These are phyloP conservation scores for Tetrao urogallus DNA, from an alignment of 2,113 vertebrate genomes.

Conservation along the genomic window DNA sequence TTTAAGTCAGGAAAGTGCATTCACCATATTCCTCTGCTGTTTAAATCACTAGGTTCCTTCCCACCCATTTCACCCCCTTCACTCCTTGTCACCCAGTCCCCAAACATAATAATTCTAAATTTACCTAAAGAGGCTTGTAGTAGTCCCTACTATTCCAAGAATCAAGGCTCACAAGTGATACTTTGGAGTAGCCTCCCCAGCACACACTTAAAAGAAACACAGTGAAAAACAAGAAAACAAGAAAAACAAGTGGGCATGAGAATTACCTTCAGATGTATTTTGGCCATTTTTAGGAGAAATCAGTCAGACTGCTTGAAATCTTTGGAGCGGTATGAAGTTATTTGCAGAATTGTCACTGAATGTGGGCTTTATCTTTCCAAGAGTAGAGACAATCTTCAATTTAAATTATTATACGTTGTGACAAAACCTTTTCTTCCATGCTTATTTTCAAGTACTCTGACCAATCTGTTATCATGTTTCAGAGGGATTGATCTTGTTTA, in stretches of 20 bases:
- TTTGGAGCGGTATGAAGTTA: neutral
- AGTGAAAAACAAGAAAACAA: neutral
- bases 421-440: neutral
- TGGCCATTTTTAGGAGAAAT: neutral
- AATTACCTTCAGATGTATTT: neutral
- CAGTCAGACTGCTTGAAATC: neutral
- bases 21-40: neutral
- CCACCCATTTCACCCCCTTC: neutral
- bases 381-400: neutral
- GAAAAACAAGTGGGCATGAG: no score
- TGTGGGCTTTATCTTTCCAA: neutral
- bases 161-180: neutral
- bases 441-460: neutral
- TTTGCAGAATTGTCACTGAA: neutral
- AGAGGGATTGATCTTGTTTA: neutral
- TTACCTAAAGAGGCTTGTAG: neutral
- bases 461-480: neutral
- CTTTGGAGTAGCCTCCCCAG: neutral
- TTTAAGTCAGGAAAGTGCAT: neutral
- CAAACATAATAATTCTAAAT: neutral
- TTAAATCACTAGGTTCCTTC: neutral
- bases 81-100: neutral
- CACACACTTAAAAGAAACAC: neutral
- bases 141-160: neutral
- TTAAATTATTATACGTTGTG: neutral